Conservation (phyloP, 1,140 invertebrate genomes). For the Lasioglossum baleicum region DNA sequence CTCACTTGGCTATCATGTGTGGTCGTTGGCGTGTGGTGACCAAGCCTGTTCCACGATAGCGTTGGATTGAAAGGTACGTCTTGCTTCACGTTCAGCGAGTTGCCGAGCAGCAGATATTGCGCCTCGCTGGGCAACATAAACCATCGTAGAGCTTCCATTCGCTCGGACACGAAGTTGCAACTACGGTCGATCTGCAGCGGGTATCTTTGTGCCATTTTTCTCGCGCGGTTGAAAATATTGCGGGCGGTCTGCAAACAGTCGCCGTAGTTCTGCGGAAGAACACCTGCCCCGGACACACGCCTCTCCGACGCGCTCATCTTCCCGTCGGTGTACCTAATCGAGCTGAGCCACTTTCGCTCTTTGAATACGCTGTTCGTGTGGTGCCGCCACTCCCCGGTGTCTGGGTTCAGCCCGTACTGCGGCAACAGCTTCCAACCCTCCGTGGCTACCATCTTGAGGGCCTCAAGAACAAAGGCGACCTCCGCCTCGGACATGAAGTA, state of each 20-base stretch:
- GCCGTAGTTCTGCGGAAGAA: conserved; percentile 86
- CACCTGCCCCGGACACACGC: conserved; percentile 84
- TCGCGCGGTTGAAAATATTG: conserved; percentile 88
- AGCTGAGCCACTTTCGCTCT: conserved; percentile 90
- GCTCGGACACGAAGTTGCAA: conserved; percentile 84
- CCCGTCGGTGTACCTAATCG: conserved; percentile 88
- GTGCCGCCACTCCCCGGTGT: conserved; percentile 95
- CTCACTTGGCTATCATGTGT: conserved; percentile 59
- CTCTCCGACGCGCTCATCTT: conserved; percentile 87
- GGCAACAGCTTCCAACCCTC: conserved; percentile 94
- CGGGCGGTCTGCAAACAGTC: conserved; percentile 89
- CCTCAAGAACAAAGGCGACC: conserved; percentile 90
- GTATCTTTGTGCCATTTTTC: conserved; percentile 87
- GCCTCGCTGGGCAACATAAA: conserved; percentile 91
- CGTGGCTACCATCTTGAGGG: conserved; percentile 92
- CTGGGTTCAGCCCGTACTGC: conserved; percentile 91
- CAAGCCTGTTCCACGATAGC: conserved; percentile 44
- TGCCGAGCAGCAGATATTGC: conserved; percentile 86
- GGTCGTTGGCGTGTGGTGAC: conserved; percentile 12
- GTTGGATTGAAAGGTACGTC: conserved; percentile 86
- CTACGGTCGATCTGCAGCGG: conserved; percentile 86
- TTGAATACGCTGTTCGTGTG: conserved; percentile 88
- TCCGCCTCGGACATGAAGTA: conserved; percentile 91
- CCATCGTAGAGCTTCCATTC: conserved; percentile 88
- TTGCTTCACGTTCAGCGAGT: conserved; percentile 87